phyloP scores from a whole-genome alignment of 2,113 vertebrate genomes.

The Copsychus sechellarum region DNA sequence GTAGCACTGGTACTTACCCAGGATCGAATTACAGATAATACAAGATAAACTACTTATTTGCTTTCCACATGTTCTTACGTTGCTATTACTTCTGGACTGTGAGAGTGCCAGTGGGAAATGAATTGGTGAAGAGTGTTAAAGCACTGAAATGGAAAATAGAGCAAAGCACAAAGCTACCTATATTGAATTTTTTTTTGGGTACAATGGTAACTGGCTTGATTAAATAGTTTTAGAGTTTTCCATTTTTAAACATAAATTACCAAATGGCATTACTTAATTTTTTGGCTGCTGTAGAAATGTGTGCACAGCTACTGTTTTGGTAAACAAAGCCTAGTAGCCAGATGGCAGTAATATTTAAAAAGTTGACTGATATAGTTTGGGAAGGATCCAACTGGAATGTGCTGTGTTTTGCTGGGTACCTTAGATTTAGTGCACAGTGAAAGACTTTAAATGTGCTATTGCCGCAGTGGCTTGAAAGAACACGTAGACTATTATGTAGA shows the following conservation, averaged over 20 bases:
- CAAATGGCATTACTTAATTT: conserved; percentile 44
- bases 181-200: conserved; percentile 4
- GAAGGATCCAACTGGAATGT: conserved; percentile 58
- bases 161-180: neutral
- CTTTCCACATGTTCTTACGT: neutral
- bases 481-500: conserved; percentile 45
- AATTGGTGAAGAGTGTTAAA: neutral
- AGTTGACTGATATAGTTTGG: conserved; percentile 37
- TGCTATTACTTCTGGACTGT: neutral
- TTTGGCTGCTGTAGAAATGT: conserved; percentile 54
- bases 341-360: conserved; percentile 70
- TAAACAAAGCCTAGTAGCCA: conserved; percentile 71
- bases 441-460: conserved; percentile 60
- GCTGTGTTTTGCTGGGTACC: conserved; percentile 60
- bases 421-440: conserved; percentile 42
- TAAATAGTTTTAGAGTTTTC: neutral
- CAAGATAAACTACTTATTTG: neutral
- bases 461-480: conserved; percentile 46
- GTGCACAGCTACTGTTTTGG: conserved; percentile 69
- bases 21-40: neutral
- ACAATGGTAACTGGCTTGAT: neutral
- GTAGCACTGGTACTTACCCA: neutral
- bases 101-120: neutral
- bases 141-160: neutral
- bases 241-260: neutral